Base-by-base conservation (phyloP, 2,888 invertebrate genomes). In the Drosophila suboccidentalis region DNA sequence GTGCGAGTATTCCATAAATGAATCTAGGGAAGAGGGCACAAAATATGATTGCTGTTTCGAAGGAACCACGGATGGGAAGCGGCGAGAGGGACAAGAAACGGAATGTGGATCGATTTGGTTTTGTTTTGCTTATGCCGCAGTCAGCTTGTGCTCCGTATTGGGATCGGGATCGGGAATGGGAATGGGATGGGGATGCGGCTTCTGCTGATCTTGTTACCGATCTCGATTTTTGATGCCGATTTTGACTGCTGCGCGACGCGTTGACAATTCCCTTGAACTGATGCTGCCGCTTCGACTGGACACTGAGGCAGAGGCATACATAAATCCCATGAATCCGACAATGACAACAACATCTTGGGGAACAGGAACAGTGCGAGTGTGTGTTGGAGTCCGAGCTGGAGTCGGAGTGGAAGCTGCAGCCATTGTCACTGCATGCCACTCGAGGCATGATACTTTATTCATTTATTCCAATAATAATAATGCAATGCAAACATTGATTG, bases 401-500 rank as follows among this genome's bases (percentile, higher is more conserved):
- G 72, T 61, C 54, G 59, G 65, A 66, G 71, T 65, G 62, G 65
- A 65, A 77, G 77, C 75, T 61, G 66, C 66, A 87, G 84, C 90
- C 90, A 90, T 90, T 90, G 90, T 90, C 90, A 90, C 90, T 90
- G 90, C 87, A 89, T 90, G 88, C 80, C 77, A 75, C 38, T 38
- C 66, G 71, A 71, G 69, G 63, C 65, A 82, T 58, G 83, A 89
- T 90, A 90, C 86, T 90, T 91, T 91, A 91, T 91, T 91, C 91
- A 91, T 91, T 86, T 91, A 91, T 91, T 91, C 91, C 90, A 91
- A 91, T 91, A 90, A 89, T 89, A 90, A 90, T 88, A 91, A 90
- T 91, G 90, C 88, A 91, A 91, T 91, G 90, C 91, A 90, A 91
- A 91, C 89, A 90, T 91, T 90, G 91, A 91, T 91, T 91, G 90